These are phyloP conservation scores for Dicrostonyx torquatus DNA, from an alignment of 2,797 vertebrate species.

Conservation along the genomic window DNA sequence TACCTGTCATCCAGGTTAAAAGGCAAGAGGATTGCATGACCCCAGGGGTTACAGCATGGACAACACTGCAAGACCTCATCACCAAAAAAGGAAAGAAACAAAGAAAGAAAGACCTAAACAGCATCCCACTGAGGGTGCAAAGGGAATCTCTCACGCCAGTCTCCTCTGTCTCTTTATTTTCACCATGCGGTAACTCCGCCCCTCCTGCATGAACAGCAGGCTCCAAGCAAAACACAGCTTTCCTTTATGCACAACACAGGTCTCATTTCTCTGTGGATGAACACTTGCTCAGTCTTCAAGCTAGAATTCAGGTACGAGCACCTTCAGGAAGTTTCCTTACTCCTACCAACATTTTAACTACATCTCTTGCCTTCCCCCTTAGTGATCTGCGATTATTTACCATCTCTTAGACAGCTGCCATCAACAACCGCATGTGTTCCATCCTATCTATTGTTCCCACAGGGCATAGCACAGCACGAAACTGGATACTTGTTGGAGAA, in stretches of 20 bases:
- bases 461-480: not conserved
- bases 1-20: not conserved
- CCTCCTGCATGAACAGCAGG: not conserved
- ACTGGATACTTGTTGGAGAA: constrained; percentile 1
- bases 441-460: not conserved
- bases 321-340: not conserved
- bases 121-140: not conserved
- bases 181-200: not conserved
- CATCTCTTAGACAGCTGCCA: not conserved
- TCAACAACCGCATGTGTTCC: not conserved
- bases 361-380: not conserved
- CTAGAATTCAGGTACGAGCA: not conserved
- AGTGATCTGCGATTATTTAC: not conserved
- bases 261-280: not conserved
- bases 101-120: not conserved
- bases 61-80: not conserved
- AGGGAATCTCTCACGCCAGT: not conserved
- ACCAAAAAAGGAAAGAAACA: not conserved
- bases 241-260: not conserved
- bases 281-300: not conserved
- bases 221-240: not conserved
- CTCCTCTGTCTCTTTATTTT: not conserved
- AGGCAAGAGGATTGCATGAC: not conserved
- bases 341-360: constrained; percentile 15
- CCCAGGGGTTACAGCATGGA: not conserved